phyloP scores from a whole-genome alignment of 2,113 vertebrate genomes.

The Hemiprocne comata region DNA sequence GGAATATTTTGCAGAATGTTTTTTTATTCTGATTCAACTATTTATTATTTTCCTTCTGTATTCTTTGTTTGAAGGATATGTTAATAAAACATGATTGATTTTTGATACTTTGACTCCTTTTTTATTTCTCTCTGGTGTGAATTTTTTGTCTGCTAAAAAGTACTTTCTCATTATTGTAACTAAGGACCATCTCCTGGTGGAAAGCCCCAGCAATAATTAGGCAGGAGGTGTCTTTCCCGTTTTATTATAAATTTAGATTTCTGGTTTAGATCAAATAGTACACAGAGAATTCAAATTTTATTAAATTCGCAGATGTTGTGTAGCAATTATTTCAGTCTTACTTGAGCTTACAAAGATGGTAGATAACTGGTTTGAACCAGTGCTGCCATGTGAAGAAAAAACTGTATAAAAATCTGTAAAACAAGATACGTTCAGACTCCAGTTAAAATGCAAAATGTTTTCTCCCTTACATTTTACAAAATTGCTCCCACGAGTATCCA shows the following conservation, averaged over 20 bases:
- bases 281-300: background rate
- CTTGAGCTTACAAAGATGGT: background rate
- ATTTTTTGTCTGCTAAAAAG: background rate
- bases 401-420: background rate
- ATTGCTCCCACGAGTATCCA: background rate
- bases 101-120: constrained; percentile 51
- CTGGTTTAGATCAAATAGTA: background rate
- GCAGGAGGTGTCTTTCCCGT: background rate
- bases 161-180: background rate
- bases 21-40: constrained; percentile 16
- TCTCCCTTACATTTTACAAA: background rate
- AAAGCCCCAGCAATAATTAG: background rate
- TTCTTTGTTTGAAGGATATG: constrained; percentile 31
- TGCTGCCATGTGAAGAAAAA: background rate
- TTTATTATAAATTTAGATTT: background rate
- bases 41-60: constrained; percentile 44
- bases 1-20: background rate
- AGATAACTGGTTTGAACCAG: background rate
- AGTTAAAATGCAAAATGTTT: background rate
- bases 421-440: background rate
- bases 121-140: constrained; percentile 47
- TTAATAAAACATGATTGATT: constrained; percentile 70
- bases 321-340: background rate
- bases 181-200: background rate
- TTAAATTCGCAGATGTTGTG: background rate